These are phyloP conservation scores for Epinotia bilunana DNA, from an alignment of 2,888 invertebrate species.

Conservation along the genomic window DNA sequence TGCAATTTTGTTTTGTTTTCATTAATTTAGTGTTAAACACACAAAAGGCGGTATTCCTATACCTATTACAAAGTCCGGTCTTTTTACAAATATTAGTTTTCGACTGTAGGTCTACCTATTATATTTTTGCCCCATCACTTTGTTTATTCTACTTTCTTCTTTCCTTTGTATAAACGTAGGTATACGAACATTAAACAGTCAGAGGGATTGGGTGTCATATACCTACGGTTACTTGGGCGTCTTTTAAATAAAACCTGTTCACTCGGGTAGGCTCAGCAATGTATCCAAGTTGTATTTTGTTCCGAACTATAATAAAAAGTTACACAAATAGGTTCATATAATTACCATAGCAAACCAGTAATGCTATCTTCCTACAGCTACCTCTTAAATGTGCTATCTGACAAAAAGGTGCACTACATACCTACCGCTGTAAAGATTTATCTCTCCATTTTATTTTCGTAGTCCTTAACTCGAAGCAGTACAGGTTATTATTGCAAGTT, in stretches of 20 bases:
- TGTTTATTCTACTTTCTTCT: no score
- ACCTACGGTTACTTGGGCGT: not conserved
- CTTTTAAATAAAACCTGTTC: no score
- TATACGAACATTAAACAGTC: no score
- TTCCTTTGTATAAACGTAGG: no score
- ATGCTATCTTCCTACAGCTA: constrained; percentile 27
- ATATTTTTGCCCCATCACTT: no score
- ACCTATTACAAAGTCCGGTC: no score
- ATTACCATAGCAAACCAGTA: not conserved
- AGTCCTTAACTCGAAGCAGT: constrained; percentile 50
- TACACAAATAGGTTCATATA: not conserved
- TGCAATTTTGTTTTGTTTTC: no score
- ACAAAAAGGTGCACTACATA: constrained; percentile 38
- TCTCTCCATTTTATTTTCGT: constrained; percentile 51
- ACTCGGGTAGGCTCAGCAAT: no score
- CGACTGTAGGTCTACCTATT: no score
- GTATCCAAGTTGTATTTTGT: not conserved
- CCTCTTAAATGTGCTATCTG: constrained; percentile 37
- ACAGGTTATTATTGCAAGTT: constrained; percentile 56
- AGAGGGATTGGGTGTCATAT: not conserved
- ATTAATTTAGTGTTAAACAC: no score
- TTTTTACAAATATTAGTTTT: no score
- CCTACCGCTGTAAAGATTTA: constrained; percentile 57
- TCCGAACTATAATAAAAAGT: not conserved
- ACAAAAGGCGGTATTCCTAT: no score